A percentile compares a stretch with the other conserved stretches of the same genome.
phyloP scores from a whole-genome alignment of 1,140 invertebrate species.

The Copidosoma floridanum region DNA sequence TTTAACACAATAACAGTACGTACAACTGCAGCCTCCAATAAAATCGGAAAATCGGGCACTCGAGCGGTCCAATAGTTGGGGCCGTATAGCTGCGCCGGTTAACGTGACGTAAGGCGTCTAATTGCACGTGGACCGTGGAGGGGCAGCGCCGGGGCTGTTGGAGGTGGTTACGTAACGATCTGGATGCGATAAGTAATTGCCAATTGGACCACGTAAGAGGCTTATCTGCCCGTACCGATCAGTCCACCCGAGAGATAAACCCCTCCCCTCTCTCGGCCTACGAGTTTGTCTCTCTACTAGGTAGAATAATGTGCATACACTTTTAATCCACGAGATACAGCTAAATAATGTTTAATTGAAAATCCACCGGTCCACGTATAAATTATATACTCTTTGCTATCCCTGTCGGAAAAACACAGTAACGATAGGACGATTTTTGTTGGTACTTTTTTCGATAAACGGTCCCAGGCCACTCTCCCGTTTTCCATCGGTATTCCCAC shows the following conservation, averaged over 20 bases:
- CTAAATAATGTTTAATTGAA: constrained; percentile 19
- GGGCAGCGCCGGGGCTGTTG: constrained; percentile 1
- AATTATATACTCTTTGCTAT: constrained; percentile 8
- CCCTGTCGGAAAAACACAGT: constrained; percentile 24
- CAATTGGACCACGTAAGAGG: constrained; percentile 31
- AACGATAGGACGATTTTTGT: too few relatives aligned
- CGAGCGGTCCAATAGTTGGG: too few relatives aligned
- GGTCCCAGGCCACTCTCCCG: too few relatives aligned
- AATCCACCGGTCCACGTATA: constrained; percentile 20
- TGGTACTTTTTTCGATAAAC: too few relatives aligned
- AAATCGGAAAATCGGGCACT: not conserved
- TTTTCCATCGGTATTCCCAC: too few relatives aligned
- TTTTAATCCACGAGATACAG: too few relatives aligned
- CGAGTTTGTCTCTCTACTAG: too few relatives aligned
- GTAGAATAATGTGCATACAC: too few relatives aligned
- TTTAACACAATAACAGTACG: too few relatives aligned
- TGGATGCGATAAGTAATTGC: constrained; percentile 29
- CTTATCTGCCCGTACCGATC: constrained; percentile 26
- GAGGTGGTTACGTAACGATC: constrained; percentile 30
- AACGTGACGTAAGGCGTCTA: constrained; percentile 27
- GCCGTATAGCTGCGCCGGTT: not conserved
- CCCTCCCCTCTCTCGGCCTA: not conserved
- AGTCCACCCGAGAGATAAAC: constrained; percentile 21
- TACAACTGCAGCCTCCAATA: not conserved
- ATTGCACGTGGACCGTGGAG: constrained; percentile 13